Percentiles rank a stretch among this genome's conserved stretches.
Conservation (phyloP, 2,113 vertebrate species). For the Dunckerocampus dactyliophorus region DNA sequence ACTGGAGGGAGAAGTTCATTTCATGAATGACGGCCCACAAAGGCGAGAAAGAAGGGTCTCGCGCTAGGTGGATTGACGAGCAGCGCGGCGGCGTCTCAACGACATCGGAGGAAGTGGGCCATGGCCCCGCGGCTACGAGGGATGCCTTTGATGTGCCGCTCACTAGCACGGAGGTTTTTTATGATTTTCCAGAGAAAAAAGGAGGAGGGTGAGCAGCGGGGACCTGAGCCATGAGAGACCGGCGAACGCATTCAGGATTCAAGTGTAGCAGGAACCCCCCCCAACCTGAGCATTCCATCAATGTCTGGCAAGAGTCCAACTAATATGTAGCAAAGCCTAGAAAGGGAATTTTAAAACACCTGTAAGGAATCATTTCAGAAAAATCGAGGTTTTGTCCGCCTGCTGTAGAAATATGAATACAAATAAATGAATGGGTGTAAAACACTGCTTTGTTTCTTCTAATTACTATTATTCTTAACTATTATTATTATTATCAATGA, state of each 20-base stretch:
- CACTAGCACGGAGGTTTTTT: constrained; percentile 16
- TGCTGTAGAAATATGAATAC: no score
- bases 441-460: no score
- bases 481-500: no score
- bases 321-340: neutral
- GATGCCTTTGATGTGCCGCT: constrained; percentile 28
- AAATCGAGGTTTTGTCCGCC: no score
- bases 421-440: no score
- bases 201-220: neutral
- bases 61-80: constrained; percentile 41
- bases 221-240: neutral
- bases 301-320: neutral
- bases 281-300: neutral
- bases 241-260: neutral
- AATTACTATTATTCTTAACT: no score
- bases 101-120: constrained; percentile 26
- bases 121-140: constrained; percentile 18
- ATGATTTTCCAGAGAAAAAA: constrained; percentile 11
- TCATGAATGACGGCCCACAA: constrained; percentile 41
- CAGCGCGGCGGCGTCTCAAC: neutral
- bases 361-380: neutral
- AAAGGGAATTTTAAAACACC: neutral
- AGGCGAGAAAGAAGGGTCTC: constrained; percentile 7
- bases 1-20: constrained; percentile 45
- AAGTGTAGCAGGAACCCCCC: neutral